phyloP scores from a whole-genome alignment of 2,797 vertebrate species.

The Acanthurus lineatus region DNA sequence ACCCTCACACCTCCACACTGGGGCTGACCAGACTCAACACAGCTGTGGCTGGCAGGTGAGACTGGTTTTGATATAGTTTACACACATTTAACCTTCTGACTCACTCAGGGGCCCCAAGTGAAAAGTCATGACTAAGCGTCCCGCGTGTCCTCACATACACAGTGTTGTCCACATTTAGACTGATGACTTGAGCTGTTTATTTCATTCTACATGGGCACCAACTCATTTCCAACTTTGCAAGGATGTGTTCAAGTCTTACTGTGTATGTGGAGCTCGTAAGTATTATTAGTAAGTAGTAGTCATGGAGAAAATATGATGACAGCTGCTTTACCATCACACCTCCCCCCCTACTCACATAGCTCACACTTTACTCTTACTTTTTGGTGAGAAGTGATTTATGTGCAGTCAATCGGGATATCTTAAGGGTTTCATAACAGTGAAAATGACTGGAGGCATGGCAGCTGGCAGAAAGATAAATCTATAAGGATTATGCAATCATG shows the following conservation, averaged over 20 bases:
- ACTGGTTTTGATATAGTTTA: constrained; percentile 58
- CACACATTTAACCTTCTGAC: constrained; percentile 46
- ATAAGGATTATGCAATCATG: constrained; percentile 57
- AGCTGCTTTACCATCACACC: constrained; percentile 53
- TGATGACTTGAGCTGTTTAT: constrained; percentile 50
- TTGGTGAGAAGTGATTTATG: constrained; percentile 69
- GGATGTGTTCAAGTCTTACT: constrained; percentile 45
- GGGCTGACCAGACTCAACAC: constrained; percentile 44
- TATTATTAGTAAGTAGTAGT: constrained; percentile 52
- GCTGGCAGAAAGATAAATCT: constrained; percentile 60
- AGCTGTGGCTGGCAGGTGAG: constrained; percentile 66
- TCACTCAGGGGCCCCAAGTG: constrained; percentile 25
- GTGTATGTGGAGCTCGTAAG: constrained; percentile 29
- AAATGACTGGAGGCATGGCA: constrained; percentile 57
- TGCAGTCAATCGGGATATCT: constrained; percentile 63
- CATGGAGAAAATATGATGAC: constrained; percentile 61
- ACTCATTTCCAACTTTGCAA: constrained; percentile 25
- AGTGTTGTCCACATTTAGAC: constrained; percentile 36
- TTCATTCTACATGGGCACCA: constrained; percentile 11
- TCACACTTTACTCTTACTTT: constrained; percentile 64
- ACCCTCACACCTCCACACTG: constrained; percentile 31
- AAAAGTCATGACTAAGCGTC: constrained; percentile 50
- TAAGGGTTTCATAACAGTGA: constrained; percentile 52
- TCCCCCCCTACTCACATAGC: constrained; percentile 38
- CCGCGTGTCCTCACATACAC: constrained; percentile 24